Evolutionary conservation across 2,797 vertebrate species (phyloP).

Genomic region (Eulemur rubriventer): DNA sequence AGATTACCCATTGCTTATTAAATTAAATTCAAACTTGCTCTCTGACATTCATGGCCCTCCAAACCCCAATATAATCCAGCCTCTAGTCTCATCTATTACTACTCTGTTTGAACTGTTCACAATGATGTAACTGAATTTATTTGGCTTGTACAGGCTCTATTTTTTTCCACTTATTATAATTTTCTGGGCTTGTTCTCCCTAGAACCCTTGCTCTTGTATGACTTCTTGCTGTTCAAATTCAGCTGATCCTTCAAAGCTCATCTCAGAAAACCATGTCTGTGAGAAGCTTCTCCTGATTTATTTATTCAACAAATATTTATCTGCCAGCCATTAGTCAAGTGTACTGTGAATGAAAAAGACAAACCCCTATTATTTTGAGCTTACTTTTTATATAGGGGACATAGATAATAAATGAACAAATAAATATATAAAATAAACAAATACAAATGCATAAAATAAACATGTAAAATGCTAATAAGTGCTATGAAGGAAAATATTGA

Average conservation of each 20-base stretch:
- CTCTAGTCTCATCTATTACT: neutral
- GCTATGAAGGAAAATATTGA: neutral
- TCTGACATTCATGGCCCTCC: neutral
- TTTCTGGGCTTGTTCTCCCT: neutral
- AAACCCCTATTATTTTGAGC: neutral
- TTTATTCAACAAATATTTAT: neutral
- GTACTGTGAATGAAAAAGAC: neutral
- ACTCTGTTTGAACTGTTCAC: neutral
- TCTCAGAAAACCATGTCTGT: neutral
- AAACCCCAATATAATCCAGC: neutral
- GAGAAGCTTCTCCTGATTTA: neutral
- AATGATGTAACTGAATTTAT: neutral
- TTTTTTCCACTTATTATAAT: neutral
- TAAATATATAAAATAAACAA: neutral
- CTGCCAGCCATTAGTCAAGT: neutral
- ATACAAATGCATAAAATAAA: neutral
- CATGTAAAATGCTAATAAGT: neutral
- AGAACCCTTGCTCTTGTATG: neutral
- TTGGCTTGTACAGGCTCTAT: neutral
- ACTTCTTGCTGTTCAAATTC: constrained; percentile 5
- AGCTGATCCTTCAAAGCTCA: neutral
- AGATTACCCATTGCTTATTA: neutral
- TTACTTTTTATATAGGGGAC: neutral
- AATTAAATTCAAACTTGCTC: constrained; percentile 17
- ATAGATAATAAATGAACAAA: neutral